Evolutionary conservation across 64 coral and sea anemone species (phyloP).

Genomic region (Stichodactyla mertensii): DNA sequence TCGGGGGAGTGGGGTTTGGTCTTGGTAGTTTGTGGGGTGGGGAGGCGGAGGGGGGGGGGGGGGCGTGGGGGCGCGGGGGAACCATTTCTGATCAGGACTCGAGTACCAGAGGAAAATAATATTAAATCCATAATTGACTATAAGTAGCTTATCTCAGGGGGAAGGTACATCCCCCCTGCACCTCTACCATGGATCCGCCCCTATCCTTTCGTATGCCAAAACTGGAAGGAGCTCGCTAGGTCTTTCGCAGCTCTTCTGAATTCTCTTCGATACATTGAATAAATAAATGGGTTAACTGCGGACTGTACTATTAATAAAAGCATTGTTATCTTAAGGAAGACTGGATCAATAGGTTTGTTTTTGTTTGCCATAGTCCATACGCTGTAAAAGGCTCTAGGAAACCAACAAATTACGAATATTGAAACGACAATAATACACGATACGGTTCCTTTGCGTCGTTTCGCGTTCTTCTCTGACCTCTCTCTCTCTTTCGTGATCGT

Average conservation of each 20-base stretch:
- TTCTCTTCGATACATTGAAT: conserved; percentile 40
- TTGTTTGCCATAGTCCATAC: conserved; percentile 1
- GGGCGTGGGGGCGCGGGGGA: no score
- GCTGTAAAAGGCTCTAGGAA: conserved; percentile 39
- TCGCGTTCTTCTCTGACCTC: neutral
- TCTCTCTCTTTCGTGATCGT: neutral
- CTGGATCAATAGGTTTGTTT: neutral
- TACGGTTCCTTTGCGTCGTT: conserved; percentile 26
- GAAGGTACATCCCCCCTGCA: no score
- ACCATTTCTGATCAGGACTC: no score
- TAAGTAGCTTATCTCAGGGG: no score
- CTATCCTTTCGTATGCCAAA: neutral
- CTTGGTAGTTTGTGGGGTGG: no score
- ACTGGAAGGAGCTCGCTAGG: neutral
- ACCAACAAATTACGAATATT: conserved; percentile 40
- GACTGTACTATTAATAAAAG: conserved; percentile 32
- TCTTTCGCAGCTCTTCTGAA: conserved; percentile 33
- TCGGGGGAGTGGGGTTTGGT: no score
- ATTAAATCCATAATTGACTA: no score
- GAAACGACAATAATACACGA: conserved; percentile 28
- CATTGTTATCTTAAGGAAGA: conserved; percentile 18
- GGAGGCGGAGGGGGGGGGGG: no score
- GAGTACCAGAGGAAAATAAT: no score
- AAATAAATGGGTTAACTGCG: conserved; percentile 36
- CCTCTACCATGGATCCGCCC: no score